A percentile compares a stretch with the other conserved stretches of the same genome.
Evolutionary conservation across 2,888 invertebrate species (phyloP).

Genomic region (Theristus sp.): DNA sequence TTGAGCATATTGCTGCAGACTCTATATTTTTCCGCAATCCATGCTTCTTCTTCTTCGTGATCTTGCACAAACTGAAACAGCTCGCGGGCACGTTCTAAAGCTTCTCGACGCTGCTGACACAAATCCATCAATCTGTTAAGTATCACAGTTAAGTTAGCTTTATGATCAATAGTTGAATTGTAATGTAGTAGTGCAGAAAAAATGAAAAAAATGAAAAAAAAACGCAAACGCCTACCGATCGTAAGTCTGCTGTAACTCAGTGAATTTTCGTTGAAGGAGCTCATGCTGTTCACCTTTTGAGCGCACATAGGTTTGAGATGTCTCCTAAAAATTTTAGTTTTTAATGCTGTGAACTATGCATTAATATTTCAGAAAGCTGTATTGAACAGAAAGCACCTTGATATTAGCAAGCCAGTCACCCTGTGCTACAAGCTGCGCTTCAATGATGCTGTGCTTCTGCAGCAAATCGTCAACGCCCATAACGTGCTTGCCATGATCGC

Average conservation of each 20-base stretch:
- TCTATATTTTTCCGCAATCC: conserved; percentile 77
- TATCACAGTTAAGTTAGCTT: no score
- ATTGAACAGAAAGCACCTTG: no score
- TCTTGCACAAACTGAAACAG: conserved; percentile 89
- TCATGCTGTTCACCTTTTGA: conserved; percentile 38
- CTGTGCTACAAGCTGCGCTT: conserved; percentile 68
- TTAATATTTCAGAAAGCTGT: background rate
- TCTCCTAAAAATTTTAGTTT: no score
- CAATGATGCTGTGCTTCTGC: conserved; percentile 78
- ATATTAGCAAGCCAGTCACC: conserved; percentile 42
- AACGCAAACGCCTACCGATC: conserved; percentile 43
- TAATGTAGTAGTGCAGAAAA: background rate
- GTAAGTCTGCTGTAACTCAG: conserved; percentile 56
- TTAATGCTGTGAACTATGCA: background rate
- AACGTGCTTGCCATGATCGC: conserved; percentile 77
- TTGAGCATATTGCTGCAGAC: conserved; percentile 78
- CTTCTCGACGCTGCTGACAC: conserved; percentile 55
- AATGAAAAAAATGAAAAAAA: background rate
- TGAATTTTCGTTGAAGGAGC: conserved; percentile 49
- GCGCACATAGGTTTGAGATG: conserved; percentile 17
- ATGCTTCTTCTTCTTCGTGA: conserved; percentile 84
- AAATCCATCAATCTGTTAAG: conserved; percentile 45
- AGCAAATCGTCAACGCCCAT: conserved; percentile 80
- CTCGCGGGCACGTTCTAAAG: conserved; percentile 73
- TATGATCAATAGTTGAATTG: background rate